Evolutionary conservation across 2,797 vertebrate species (phyloP).

Genomic region (Tachyglossus aculeatus): DNA sequence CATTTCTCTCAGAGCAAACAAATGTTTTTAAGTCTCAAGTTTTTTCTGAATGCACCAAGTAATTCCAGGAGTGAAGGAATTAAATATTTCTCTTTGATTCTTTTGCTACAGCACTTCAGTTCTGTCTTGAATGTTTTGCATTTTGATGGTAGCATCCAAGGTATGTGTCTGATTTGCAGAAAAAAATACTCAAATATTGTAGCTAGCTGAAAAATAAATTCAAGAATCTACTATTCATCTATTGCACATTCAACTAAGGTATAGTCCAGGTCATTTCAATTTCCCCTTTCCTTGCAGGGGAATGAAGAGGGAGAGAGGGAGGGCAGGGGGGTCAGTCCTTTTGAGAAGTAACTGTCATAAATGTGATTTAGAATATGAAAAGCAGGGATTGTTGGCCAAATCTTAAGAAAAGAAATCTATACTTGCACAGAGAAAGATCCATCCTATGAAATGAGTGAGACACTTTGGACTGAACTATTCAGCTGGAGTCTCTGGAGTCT

Average conservation of each 20-base stretch:
- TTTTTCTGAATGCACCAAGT: too few relatives aligned
- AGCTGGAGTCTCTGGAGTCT: conserved; percentile 22
- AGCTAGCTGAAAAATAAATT: not conserved
- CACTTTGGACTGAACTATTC: conserved; percentile 9
- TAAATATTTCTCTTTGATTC: conserved; percentile 5
- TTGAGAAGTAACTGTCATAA: not conserved
- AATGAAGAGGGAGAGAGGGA: too few relatives aligned
- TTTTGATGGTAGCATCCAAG: conserved; percentile 8
- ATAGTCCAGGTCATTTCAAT: not conserved
- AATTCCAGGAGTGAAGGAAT: not conserved
- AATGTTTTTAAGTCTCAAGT: too few relatives aligned
- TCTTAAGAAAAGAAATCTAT: conserved; percentile 5
- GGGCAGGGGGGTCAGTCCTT: too few relatives aligned
- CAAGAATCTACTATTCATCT: not conserved
- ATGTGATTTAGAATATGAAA: conserved; percentile 26
- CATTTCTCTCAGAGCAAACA: too few relatives aligned
- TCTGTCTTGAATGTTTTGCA: too few relatives aligned
- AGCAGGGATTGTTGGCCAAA: conserved; percentile 34
- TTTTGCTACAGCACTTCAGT: conserved; percentile 2
- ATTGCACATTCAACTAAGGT: not conserved
- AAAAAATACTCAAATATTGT: not conserved
- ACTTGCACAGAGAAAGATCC: not conserved
- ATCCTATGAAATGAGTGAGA: conserved; percentile 21
- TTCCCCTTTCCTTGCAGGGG: conserved; percentile 26
- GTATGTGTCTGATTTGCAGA: not conserved